Conservation (phyloP, 2,797 vertebrate genomes). For the Erethizon dorsatum region DNA sequence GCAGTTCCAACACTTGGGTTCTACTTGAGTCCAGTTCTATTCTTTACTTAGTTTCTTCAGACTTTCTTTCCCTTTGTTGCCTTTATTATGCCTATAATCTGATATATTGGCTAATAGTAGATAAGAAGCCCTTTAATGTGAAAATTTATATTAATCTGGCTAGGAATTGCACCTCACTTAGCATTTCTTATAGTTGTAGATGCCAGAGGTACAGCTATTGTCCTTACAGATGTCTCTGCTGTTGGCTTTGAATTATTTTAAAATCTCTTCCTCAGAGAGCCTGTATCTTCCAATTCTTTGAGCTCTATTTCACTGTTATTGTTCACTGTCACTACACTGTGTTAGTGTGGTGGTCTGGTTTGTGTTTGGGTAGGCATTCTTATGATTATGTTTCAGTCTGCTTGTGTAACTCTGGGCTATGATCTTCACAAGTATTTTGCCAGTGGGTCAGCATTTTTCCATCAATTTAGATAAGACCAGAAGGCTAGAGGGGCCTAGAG, state of each 20-base stretch:
- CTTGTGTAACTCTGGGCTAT: neutral
- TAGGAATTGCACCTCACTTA: neutral
- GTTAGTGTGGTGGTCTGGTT: neutral
- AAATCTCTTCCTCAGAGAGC: neutral
- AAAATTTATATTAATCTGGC: neutral
- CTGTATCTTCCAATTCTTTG: neutral
- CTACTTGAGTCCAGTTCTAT: neutral
- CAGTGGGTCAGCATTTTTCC: neutral
- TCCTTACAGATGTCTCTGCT: neutral
- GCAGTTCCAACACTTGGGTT: neutral
- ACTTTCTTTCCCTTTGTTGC: neutral
- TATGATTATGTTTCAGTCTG: neutral
- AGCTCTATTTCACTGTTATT: neutral
- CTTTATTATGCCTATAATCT: neutral
- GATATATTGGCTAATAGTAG: neutral
- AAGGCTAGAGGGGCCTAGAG: neutral
- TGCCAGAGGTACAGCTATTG: neutral
- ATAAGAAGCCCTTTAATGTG: neutral
- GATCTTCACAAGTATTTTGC: neutral
- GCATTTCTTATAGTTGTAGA: neutral
- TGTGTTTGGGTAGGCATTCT: neutral
- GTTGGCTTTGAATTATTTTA: neutral
- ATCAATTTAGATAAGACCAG: neutral
- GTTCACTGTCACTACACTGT: neutral
- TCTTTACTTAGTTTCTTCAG: neutral